These are phyloP conservation scores for Metalampra italica DNA, from an alignment of 2,888 invertebrate genomes.

Conservation along the genomic window DNA sequence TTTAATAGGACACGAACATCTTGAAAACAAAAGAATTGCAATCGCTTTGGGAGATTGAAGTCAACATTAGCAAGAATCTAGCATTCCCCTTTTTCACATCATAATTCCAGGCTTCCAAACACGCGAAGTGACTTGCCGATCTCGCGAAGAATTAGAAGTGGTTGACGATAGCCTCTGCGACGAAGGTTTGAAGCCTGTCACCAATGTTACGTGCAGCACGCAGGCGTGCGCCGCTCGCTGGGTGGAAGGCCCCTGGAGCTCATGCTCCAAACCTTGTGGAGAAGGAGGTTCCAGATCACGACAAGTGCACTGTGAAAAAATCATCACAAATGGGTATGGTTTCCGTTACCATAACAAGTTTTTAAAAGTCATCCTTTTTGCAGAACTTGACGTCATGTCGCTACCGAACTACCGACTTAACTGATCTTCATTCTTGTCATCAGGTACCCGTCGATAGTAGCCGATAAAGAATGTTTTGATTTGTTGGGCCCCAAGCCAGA, in stretches of 20 bases:
- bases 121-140: constrained; percentile 89
- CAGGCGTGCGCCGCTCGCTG: constrained; percentile 90
- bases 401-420: neutral
- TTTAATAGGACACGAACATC: no score
- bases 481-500: constrained; percentile 83
- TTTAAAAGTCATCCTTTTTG: no score
- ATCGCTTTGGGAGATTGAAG: no score
- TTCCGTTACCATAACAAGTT: neutral
- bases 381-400: no score
- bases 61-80: no score
- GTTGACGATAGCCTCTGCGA: constrained; percentile 90
- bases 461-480: constrained; percentile 85
- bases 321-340: constrained; percentile 82
- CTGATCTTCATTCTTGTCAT: constrained; percentile 14
- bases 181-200: constrained; percentile 83
- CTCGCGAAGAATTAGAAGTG: constrained; percentile 82
- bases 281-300: constrained; percentile 84
- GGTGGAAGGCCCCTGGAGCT: constrained; percentile 87
- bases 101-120: constrained; percentile 81
- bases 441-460: constrained; percentile 82
- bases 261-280: constrained; percentile 91
- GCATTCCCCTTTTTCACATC: no score
- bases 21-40: no score
- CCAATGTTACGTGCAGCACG: constrained; percentile 84
- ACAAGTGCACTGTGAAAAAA: constrained; percentile 88